Percentiles rank a stretch among this genome's conserved stretches.
Evolutionary conservation across 1,140 invertebrate species (phyloP).

Genomic region (Drosophila simulans): DNA sequence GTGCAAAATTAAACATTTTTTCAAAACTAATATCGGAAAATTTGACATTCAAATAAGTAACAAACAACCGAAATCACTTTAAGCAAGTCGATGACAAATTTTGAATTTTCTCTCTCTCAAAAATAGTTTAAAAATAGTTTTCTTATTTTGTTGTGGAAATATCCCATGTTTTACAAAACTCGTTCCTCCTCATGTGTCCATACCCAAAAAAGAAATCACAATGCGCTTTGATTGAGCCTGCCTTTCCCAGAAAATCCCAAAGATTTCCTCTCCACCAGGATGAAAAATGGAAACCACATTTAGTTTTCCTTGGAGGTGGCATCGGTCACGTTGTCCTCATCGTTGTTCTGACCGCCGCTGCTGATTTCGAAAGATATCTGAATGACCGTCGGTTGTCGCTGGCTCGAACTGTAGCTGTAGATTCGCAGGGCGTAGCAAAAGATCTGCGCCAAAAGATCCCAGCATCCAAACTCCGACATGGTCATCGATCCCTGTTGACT

Average conservation of each 20-base stretch:
- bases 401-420: slow-evolving; percentile 70
- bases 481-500: slow-evolving; percentile 65
- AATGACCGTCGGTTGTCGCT: slow-evolving; percentile 71
- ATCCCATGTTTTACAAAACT: slow-evolving; percentile 43
- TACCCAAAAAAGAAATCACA: slow-evolving; percentile 75
- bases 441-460: slow-evolving; percentile 77
- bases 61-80: slow-evolving; percentile 79
- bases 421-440: slow-evolving; percentile 76
- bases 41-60: slow-evolving; percentile 64
- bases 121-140: slow-evolving; percentile 68
- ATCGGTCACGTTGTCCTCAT: slow-evolving; percentile 52
- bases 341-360: slow-evolving; percentile 24
- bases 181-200: slow-evolving; percentile 19
- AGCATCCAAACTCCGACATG: slow-evolving; percentile 71
- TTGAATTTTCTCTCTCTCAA: slow-evolving; percentile 60
- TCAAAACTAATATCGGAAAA: slow-evolving; percentile 46
- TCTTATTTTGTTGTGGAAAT: slow-evolving; percentile 41
- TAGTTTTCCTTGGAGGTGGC: slow-evolving; percentile 49
- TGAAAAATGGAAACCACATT: slow-evolving; percentile 35
- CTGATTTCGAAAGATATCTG: slow-evolving; percentile 80
- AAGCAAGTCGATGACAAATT: slow-evolving; percentile 77
- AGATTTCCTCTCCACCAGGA: slow-evolving; percentile 18
- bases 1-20: slow-evolving; percentile 29
- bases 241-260: slow-evolving; percentile 51
- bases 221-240: slow-evolving; percentile 84